phyloP scores from a whole-genome alignment of 2,797 vertebrate species.

The Malurus leucopterus region DNA sequence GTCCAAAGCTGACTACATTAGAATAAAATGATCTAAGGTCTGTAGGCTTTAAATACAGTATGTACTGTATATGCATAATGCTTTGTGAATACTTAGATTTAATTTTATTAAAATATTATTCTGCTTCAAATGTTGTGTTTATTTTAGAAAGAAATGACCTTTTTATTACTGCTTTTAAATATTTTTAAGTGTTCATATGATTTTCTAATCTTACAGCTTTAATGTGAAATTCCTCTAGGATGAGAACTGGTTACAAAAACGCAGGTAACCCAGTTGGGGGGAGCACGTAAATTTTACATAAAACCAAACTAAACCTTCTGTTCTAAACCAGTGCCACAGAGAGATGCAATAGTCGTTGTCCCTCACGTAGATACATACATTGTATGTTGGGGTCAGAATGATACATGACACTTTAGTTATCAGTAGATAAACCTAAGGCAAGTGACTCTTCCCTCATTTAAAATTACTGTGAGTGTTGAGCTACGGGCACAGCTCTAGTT shows the following conservation, averaged over 20 bases:
- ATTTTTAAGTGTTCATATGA: slow-evolving; percentile 2
- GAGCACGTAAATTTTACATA: neutral
- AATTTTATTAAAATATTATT: slow-evolving; percentile 70
- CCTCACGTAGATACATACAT: neutral
- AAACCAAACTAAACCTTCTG: slow-evolving; percentile 1
- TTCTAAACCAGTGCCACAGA: neutral
- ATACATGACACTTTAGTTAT: neutral
- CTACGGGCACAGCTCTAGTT: neutral
- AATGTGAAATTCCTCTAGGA: neutral
- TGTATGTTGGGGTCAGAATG: neutral
- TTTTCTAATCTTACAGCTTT: slow-evolving; percentile 19
- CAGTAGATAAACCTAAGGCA: neutral
- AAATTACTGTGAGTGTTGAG: neutral
- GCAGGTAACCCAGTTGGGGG: neutral
- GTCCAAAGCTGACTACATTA: slow-evolving; percentile 56
- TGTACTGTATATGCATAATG: slow-evolving; percentile 57
- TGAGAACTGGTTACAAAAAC: slow-evolving; percentile 6
- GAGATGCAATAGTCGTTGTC: neutral
- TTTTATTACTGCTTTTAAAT: slow-evolving; percentile 15
- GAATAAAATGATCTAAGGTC: slow-evolving; percentile 50
- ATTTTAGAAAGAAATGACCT: slow-evolving; percentile 25
- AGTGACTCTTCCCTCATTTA: neutral
- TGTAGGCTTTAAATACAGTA: slow-evolving; percentile 60
- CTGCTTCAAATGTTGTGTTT: slow-evolving; percentile 55
- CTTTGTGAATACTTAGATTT: slow-evolving; percentile 62